phyloP scores from a whole-genome alignment of 2,888 invertebrate genomes.

The Acleris laterana region DNA sequence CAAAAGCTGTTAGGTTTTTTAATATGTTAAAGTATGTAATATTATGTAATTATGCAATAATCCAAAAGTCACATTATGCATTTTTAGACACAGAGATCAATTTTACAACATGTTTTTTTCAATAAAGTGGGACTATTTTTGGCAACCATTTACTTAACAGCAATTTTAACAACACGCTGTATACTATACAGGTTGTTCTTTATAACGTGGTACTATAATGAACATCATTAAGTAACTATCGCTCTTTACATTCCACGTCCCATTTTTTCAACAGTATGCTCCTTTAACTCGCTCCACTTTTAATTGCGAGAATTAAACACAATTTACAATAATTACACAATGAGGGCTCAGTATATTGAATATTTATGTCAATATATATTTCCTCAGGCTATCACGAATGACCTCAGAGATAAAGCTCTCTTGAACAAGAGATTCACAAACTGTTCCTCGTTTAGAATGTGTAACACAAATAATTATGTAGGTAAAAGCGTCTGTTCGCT shows the following conservation, averaged over 20 bases:
- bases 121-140: not conserved
- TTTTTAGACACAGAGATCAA: too few species aligned
- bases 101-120: too few species aligned
- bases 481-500: too few species aligned
- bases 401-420: slow-evolving; percentile 42
- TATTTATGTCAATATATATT: slow-evolving; percentile 53
- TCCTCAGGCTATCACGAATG: slow-evolving; percentile 48
- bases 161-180: not conserved
- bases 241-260: too few species aligned
- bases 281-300: not conserved
- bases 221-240: too few species aligned
- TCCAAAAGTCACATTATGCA: too few species aligned
- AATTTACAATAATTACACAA: slow-evolving; percentile 39
- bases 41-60: too few species aligned
- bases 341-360: slow-evolving; percentile 42
- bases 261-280: slow-evolving; percentile 14
- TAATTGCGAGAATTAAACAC: slow-evolving; percentile 21
- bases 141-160: not conserved
- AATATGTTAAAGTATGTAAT: too few species aligned
- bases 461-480: too few species aligned
- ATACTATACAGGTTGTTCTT: not conserved
- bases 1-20: too few species aligned
- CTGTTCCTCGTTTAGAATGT: not conserved
- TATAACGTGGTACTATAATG: too few species aligned
- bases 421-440: slow-evolving; percentile 23